Base-by-base conservation (phyloP, 2,888 invertebrate species). In the Reticulitermes lucifugus region DNA sequence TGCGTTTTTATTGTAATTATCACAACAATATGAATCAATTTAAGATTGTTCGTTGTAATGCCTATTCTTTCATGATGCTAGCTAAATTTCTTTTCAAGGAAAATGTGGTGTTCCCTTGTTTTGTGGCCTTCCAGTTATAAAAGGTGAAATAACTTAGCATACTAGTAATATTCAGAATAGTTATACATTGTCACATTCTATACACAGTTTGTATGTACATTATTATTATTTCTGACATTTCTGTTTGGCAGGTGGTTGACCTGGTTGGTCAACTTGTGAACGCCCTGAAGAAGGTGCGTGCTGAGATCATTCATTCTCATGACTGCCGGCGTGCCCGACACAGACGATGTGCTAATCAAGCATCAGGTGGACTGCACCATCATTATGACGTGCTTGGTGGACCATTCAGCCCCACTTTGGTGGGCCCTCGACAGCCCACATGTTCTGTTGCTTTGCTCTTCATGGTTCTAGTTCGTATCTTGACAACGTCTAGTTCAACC, bases 371-470 rank as follows among this genome's bases (percentile, higher is more conserved):
- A 77, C 90, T 91, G 89, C 93, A 94, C 88, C 94, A 94, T 88
- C 94, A 94, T 88, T 93, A 93, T 87, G 93, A 93, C 87, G 89
- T 93, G 0, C 91, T 94, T 41, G 94, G 94, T 0, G 91, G 91
- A 10, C 89, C 90, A 2, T 92, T 91, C 85, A 88, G 88, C n/a
- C 91, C 92, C 35, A 86, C 87, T 43, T 75, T 89, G 12, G 89
- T 91, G 85, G 84, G 77, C 35, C 70, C 85, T 22, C 81, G 84
- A 80, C 90, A 92, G 25, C 90, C 93, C 43, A 90, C 91, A 0
- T 94, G 94, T 89, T 93, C 93, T 88, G 91, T 94, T 0, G 92
- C 94, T 0, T 91, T 93, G 0, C 89, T 94, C 0, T 94, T 93
- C 88, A 92, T 92, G 86, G 92, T 92, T 0, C 89, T 94, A 1